phyloP scores from a whole-genome alignment of 2,113 vertebrate species.

The Thryonomys swinderianus region DNA sequence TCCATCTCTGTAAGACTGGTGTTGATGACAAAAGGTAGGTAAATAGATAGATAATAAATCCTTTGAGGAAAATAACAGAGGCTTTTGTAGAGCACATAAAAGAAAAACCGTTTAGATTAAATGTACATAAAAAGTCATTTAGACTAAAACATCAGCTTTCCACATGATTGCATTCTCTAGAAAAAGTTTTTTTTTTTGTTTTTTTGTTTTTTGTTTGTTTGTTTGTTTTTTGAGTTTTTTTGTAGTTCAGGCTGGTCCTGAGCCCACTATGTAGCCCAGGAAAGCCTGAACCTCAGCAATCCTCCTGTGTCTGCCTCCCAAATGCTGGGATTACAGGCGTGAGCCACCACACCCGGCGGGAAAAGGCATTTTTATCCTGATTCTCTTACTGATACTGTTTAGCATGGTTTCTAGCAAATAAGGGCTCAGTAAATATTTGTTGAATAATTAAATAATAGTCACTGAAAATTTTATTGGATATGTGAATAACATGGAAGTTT shows the following conservation, averaged over 20 bases:
- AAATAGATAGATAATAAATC: neutral
- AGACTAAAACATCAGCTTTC: neutral
- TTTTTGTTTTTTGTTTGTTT: no score
- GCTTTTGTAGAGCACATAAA: neutral
- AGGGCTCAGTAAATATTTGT: neutral
- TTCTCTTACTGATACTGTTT: neutral
- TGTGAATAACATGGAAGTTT: neutral
- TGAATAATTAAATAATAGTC: neutral
- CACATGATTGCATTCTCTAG: neutral
- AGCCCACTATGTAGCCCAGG: no score
- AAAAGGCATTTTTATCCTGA: neutral
- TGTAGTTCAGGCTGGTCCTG: no score
- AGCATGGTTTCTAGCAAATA: neutral
- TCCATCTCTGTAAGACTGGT: neutral
- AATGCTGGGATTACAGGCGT: no score
- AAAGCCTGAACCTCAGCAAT: no score
- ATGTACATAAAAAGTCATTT: neutral
- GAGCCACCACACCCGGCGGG: no score
- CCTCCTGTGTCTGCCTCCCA: no score
- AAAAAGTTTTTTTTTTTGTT: no score
- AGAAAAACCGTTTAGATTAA: neutral
- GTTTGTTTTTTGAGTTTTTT: no score
- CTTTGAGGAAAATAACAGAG: neutral
- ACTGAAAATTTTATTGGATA: conserved; percentile 12
- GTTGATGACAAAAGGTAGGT: neutral